These are phyloP conservation scores for Acrocera orbiculus DNA, from an alignment of 2,888 invertebrate species.

Conservation along the genomic window DNA sequence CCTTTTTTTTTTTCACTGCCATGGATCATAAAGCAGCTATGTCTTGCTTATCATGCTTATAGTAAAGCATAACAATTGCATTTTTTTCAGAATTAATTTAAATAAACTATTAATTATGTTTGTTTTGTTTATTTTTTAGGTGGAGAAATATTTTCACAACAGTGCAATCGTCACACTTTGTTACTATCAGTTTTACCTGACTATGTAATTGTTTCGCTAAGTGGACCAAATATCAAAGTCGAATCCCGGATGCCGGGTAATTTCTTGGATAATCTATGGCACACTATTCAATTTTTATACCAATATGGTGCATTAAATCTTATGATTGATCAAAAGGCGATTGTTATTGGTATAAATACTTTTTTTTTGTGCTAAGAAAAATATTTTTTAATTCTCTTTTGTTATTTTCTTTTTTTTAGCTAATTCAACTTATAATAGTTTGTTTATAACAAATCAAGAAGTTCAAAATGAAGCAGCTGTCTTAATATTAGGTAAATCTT, in stretches of 20 bases:
- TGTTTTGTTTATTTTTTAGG: conserved; percentile 30
- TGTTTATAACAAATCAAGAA: conserved; percentile 53
- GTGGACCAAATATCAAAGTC: conserved; percentile 36
- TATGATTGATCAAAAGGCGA: conserved; percentile 28
- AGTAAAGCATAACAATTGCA: no score
- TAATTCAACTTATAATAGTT: conserved; percentile 60
- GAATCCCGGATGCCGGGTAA: conserved; percentile 48
- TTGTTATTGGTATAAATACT: conserved; percentile 27
- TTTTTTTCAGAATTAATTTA: neutral
- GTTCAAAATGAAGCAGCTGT: conserved; percentile 53
- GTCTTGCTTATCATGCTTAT: no score
- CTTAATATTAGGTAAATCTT: conserved; percentile 61
- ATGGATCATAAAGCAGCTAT: no score
- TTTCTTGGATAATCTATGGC: conserved; percentile 67
- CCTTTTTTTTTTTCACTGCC: no score
- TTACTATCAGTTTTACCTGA: conserved; percentile 42
- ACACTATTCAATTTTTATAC: conserved; percentile 34
- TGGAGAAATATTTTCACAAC: conserved; percentile 52
- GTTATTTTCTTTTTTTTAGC: conserved; percentile 29
- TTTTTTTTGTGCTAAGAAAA: no score
- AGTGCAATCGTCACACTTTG: conserved; percentile 43
- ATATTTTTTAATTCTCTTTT: neutral
- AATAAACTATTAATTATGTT: neutral
- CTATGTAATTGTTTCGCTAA: conserved; percentile 40
- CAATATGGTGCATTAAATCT: conserved; percentile 30